Base-by-base conservation (phyloP, 2,888 invertebrate genomes). In the Eupsilia transversa region DNA sequence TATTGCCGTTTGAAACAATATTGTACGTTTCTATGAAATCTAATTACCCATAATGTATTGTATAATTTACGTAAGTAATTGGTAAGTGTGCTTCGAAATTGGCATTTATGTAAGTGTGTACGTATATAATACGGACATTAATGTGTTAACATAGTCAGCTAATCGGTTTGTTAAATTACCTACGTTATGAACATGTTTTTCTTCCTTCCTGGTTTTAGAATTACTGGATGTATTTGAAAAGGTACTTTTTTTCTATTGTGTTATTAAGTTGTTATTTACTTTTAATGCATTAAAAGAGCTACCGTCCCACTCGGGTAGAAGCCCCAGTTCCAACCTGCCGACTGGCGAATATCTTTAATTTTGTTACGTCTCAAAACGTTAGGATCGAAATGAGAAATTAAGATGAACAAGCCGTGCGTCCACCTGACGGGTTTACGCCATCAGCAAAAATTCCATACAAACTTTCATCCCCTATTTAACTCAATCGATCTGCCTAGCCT, bases 11-110 rank as follows among this genome's bases (percentile, higher is more conserved):
- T 1, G 20, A 73, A 41, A 41, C 10, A n/a, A 41, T 9, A 35
- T 5, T 33, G 20, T 30, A 56, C n/a, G 7, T 46, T 66, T 30
- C 12, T n/a, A 49, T 77, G 23, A 49, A 67, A 78, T 68, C 46
- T 68, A 78, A 74, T 78, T 57, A 33, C 33, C 12, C n/a, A 67
- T 38, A 56, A 46, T 33, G 74, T 67, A 41, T 77, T 49, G 57
- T 67, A 79, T 56, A 46, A 54, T 38, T 79, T 60, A 70, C 35
- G 35, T 20, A 20, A 43, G 33, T 67, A 41, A 73, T 80, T 61
- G 56, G 33, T 20, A 2, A 72, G 1, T 30, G 56, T 38, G 70
- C 57, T 52, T 70, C 20, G 20, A 38, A 66, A 76, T 76, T 79
- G 52, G 60, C 72, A 10, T 38, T 69, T 69, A 54, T 60, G 75